Base-by-base conservation (phyloP, 92 coral and sea anemone species). In the Epizoanthus scotinus region DNA sequence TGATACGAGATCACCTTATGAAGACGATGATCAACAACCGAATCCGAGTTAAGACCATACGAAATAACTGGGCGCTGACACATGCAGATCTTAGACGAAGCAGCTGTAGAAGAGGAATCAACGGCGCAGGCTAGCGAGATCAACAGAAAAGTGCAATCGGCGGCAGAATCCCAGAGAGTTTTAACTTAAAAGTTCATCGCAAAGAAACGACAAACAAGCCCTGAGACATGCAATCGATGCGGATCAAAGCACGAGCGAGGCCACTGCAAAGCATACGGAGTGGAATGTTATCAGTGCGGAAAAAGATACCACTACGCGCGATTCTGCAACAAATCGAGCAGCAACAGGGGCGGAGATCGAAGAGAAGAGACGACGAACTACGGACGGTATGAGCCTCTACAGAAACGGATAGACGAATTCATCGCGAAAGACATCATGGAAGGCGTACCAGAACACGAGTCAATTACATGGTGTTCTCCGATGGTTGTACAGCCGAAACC, bases 401-500 rank as follows among this genome's bases (percentile, higher is more conserved):
- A 77, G 78, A 59, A 87, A 34, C 68, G 82, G 15, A 77, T 87
- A 63, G 65, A 63, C 9, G 79, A 87, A 68, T 66, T 87, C 21
- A 73, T 85, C 26, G 60, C 40, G 6, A 71, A 82, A 2, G 79
- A 73, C 66, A 72, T 83, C 0, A 84, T 77, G 77, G 88, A 84
- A 38, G 24, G 31, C 42, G 85, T 84, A 6, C 88, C 88, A 77
- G 78, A 66, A 58, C 88, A 84, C 71, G 84, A 84, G 25, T 67
- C 83, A 13, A 84, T 84, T 62, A 78, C 84, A 5, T 82, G 82
- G 86, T 81, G 85, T 59, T 82, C 90, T 7, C 83, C 84, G 29
- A 78, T 86, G 0, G 90, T 86, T 5, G 90, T 82, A 9, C 86
- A 86, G 63, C 86, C 87, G 6, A 87, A 87, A 69, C 87, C 87